Conservation (phyloP, 2,888 invertebrate species). For the Miltochrista miniata region DNA sequence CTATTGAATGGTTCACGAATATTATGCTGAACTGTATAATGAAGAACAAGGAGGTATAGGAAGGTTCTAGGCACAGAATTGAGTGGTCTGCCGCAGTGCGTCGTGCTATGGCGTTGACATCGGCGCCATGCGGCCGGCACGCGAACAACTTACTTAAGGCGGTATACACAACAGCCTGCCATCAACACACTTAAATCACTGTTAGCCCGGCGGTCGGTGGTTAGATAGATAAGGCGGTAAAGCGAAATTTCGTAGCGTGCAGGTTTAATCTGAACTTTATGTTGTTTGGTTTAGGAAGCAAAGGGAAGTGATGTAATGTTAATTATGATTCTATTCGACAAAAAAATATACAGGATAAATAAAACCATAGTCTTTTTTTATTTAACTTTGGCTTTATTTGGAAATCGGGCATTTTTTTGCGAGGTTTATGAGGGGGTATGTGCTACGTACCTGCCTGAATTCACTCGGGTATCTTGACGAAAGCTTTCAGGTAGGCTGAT, state of each 20-base stretch:
- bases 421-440: no score
- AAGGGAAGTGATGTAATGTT: neutral
- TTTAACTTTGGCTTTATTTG: no score
- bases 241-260: neutral
- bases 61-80: conserved; percentile 27
- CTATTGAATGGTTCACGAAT: no score
- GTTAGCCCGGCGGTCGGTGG: conserved; percentile 28
- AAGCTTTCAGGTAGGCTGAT: no score
- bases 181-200: conserved; percentile 29
- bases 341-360: no score
- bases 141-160: conserved; percentile 71
- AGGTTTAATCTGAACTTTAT: neutral
- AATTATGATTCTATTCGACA: no score
- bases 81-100: conserved; percentile 70
- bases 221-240: conserved; percentile 6
- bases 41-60: conserved; percentile 30
- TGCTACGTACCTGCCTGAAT: no score
- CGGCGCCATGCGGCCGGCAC: conserved; percentile 68
- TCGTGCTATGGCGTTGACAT: conserved; percentile 69
- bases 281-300: neutral
- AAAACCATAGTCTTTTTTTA: no score
- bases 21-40: conserved; percentile 32
- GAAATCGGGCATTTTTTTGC: no score
- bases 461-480: no score
- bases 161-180: conserved; percentile 22